Conservation (phyloP, 2,113 vertebrate genomes). For the Neotoma lepida region DNA sequence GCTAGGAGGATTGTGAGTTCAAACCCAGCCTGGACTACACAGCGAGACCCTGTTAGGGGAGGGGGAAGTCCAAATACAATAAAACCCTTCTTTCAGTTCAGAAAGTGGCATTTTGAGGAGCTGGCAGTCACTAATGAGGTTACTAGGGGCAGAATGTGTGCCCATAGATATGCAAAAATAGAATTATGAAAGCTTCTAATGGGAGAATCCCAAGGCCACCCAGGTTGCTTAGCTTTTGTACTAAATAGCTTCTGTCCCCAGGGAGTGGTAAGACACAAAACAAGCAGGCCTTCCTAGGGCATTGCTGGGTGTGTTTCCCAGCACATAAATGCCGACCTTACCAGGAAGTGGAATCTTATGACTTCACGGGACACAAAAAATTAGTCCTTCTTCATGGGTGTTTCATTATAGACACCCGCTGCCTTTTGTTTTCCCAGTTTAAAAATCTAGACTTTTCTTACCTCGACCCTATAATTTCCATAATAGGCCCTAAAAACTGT, state of each 20-base stretch:
- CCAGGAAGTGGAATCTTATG: background rate
- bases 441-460: constrained; percentile 46
- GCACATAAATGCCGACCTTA: background rate
- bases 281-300: constrained; percentile 54
- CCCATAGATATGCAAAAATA: constrained; percentile 69
- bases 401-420: background rate
- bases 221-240: constrained; percentile 78
- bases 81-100: constrained; percentile 3
- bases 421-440: constrained; percentile 51
- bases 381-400: background rate
- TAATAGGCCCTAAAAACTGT: background rate
- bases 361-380: background rate
- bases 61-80: background rate
- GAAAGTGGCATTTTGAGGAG: background rate
- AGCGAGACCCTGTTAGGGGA: background rate
- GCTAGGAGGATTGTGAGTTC: background rate
- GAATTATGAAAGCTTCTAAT: constrained; percentile 79
- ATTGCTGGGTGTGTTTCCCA: constrained; percentile 10
- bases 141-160: background rate
- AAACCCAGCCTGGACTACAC: background rate
- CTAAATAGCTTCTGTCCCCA: constrained; percentile 79
- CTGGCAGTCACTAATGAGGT: constrained; percentile 3
- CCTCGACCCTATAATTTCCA: constrained; percentile 60
- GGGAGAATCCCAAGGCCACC: constrained; percentile 81
- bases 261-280: constrained; percentile 68